These are phyloP conservation scores for Acanthopagrus latus DNA, from an alignment of 2,797 vertebrate genomes.

Conservation along the genomic window DNA sequence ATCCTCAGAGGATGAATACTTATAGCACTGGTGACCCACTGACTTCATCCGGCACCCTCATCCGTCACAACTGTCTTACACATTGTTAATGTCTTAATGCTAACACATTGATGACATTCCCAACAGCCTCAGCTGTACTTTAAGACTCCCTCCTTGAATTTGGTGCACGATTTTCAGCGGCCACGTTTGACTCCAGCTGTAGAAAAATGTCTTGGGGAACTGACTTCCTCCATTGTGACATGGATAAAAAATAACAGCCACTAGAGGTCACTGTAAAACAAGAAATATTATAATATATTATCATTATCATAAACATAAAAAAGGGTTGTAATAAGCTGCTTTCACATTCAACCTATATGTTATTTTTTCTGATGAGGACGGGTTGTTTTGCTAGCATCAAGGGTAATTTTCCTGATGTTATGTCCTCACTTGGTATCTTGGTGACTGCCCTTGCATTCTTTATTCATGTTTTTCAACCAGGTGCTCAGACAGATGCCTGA, in stretches of 20 bases:
- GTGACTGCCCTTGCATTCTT: background rate
- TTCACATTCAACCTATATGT: no score
- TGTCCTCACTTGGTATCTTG: background rate
- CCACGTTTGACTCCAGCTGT: no score
- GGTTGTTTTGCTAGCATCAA: background rate
- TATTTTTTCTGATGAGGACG: no score
- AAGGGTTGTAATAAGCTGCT: no score
- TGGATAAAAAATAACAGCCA: no score
- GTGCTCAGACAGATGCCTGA: background rate
- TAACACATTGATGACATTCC: background rate
- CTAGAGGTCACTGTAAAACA: no score
- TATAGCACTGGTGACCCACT: background rate
- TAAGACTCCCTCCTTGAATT: no score
- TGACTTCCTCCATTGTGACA: no score
- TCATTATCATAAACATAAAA: no score
- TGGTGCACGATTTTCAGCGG: no score
- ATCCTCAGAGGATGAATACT: background rate
- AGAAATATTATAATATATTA: no score
- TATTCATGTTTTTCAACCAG: background rate
- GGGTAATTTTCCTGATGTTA: background rate
- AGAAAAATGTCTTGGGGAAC: no score
- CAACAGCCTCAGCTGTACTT: background rate
- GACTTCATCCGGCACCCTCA: background rate
- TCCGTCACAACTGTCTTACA: background rate
- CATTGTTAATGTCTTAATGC: background rate